Conservation (phyloP, 37 sponge, comb jelly and placozoan genomes). For the Hexactinellida sp. region DNA sequence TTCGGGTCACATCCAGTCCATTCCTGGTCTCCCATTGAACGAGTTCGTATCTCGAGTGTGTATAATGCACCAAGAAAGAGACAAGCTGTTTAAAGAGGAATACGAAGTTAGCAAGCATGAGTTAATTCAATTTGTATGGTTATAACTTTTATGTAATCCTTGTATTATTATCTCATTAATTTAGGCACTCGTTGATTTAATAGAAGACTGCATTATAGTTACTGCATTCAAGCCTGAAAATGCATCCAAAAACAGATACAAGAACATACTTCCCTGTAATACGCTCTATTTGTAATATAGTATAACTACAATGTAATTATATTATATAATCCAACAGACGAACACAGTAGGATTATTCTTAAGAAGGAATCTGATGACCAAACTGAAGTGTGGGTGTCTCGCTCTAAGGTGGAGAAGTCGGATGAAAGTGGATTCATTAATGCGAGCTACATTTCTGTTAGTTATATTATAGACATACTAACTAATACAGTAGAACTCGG, state of each 20-base stretch:
- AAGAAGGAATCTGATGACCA: not conserved
- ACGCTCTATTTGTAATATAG: not conserved
- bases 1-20: not conserved
- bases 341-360: not conserved
- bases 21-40: not conserved
- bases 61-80: not conserved
- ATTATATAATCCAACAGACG: not conserved
- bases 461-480: not conserved
- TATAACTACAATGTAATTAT: not conserved
- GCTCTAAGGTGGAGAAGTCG: not conserved
- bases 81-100: not conserved
- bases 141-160: not conserved
- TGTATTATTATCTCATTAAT: not conserved
- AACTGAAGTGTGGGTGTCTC: not conserved
- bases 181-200: not conserved
- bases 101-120: not conserved
- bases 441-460: not conserved
- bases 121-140: not conserved
- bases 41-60: not conserved
- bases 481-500: no score
- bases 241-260: conserved; percentile 5
- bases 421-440: not conserved
- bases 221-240: conserved; percentile 15
- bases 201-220: not conserved
- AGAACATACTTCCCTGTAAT: not conserved